A percentile compares a stretch with the other conserved stretches of the same genome.
phyloP scores from a whole-genome alignment of 2,888 invertebrate genomes.

The Cryptocephalus primarius region DNA sequence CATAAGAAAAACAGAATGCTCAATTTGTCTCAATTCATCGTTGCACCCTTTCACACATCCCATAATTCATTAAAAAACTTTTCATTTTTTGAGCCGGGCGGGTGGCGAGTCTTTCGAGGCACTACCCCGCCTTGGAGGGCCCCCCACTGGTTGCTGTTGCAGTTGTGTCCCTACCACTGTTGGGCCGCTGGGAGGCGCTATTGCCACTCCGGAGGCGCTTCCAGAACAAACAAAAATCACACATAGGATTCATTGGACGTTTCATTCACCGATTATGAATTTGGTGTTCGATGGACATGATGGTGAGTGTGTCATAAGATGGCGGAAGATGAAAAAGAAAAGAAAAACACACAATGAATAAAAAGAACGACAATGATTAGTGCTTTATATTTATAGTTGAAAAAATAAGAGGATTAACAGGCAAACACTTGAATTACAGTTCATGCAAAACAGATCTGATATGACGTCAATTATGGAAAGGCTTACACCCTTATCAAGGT shows the following conservation, averaged over 20 bases:
- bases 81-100: conserved; percentile 32
- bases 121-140: conserved; percentile 49
- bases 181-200: conserved; percentile 44
- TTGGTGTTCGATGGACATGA: conserved; percentile 7
- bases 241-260: conserved; percentile 21
- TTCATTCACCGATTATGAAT: not conserved
- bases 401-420: no score
- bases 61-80: not conserved
- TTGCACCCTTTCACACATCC: not conserved
- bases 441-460: no score
- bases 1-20: no score
- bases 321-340: conserved; percentile 7
- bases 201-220: conserved; percentile 41
- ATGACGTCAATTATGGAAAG: no score
- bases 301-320: conserved; percentile 4
- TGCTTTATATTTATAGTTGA: no score
- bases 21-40: not conserved
- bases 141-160: conserved; percentile 13
- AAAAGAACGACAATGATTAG: no score
- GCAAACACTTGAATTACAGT: no score
- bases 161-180: conserved; percentile 31
- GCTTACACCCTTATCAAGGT: no score
- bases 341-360: conserved; percentile 13
- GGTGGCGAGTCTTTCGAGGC: conserved; percentile 36
- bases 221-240: conserved; percentile 39